phyloP scores from a whole-genome alignment of 2,113 vertebrate species.

The Ancistrus triradiatus region DNA sequence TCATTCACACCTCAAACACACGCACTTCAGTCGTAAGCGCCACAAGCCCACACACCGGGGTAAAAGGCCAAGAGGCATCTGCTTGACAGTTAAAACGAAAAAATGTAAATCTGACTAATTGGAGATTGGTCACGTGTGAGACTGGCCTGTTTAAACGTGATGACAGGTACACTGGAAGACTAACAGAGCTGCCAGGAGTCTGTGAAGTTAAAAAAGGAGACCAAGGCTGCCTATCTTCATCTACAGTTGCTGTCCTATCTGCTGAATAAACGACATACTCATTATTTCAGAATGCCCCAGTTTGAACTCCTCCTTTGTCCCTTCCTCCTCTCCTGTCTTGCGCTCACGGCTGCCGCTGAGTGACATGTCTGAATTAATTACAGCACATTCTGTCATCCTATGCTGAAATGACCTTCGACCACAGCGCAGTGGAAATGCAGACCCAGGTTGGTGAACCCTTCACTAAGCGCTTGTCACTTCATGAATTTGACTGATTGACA shows the following conservation, averaged over 20 bases:
- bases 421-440: conserved; percentile 14
- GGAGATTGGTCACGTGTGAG: too few relatives aligned
- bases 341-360: conserved; percentile 34
- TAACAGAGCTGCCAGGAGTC: background rate
- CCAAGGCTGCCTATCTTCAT: background rate
- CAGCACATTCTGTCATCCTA: conserved; percentile 20
- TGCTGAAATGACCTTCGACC: conserved; percentile 61
- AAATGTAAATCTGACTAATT: too few relatives aligned
- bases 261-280: conserved; percentile 45
- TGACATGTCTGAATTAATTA: conserved; percentile 54
- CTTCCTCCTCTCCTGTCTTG: conserved; percentile 12
- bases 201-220: background rate
- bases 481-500: conserved; percentile 55
- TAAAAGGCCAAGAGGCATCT: too few relatives aligned
- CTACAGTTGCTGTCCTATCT: background rate
- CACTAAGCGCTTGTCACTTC: background rate
- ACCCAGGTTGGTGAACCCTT: conserved; percentile 1
- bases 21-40: too few relatives aligned
- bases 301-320: conserved; percentile 29
- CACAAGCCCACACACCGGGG: too few relatives aligned
- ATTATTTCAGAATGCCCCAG: conserved; percentile 53
- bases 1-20: too few relatives aligned
- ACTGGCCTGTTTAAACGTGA: background rate
- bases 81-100: too few relatives aligned
- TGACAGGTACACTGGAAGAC: background rate